A percentile compares a stretch with the other conserved stretches of the same genome.
phyloP scores from a whole-genome alignment of 2,888 invertebrate species.

The Nesidiocoris tenuis region DNA sequence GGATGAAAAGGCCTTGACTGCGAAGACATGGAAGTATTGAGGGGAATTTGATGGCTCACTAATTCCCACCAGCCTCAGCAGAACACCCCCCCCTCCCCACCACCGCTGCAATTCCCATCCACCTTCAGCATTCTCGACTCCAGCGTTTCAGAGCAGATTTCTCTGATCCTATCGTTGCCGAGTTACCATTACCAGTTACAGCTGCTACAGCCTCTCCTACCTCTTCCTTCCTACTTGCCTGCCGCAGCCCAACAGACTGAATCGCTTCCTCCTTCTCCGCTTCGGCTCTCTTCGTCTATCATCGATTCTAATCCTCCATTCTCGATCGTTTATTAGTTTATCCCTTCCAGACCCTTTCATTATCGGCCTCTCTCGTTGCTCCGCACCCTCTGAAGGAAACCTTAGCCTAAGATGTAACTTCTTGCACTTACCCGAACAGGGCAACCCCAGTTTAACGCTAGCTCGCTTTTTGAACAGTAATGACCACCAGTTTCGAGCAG shows the following conservation, averaged over 20 bases:
- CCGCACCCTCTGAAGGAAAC: background rate
- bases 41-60: slow-evolving; percentile 16
- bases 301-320: background rate
- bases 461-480: too few relatives aligned
- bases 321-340: slow-evolving; percentile 20
- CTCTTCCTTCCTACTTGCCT: background rate
- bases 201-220: background rate
- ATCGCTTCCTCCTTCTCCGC: slow-evolving; percentile 1
- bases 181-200: too few relatives aligned
- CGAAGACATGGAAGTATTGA: background rate
- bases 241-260: background rate
- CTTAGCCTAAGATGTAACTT: background rate
- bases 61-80: background rate
- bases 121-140: too few relatives aligned
- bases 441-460: too few relatives aligned
- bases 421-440: too few relatives aligned
- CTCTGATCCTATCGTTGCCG: background rate
- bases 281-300: background rate
- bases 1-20: background rate
- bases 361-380: background rate
- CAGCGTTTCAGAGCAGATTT: too few relatives aligned
- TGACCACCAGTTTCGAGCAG: too few relatives aligned
- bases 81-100: too few relatives aligned
- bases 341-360: background rate
- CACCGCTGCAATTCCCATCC: too few relatives aligned